Base-by-base conservation (phyloP, 1,140 invertebrate species). In the Helicoverpa armigera region DNA sequence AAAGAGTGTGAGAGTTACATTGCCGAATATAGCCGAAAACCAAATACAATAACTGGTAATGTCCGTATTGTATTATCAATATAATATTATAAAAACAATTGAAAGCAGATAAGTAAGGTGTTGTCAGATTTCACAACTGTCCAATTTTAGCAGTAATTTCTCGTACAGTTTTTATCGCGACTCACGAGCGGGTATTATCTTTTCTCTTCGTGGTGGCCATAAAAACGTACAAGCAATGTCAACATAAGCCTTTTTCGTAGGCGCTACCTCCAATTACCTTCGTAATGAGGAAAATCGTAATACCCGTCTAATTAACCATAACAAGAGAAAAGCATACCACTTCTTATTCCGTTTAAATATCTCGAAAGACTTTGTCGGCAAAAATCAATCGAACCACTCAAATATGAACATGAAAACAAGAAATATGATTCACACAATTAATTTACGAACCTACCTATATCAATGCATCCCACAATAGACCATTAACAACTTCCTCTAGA, bases 401-500 rank as follows among this genome's bases (percentile, higher is more conserved):
- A 60, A 61, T 54, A 67, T 65, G 23, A 18, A 51, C 53, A 67
- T 54, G 16, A 54, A 60, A 23, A 77, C 29, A 67, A 67, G 23
- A 77, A 77, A 65, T 13, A 51, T 18, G 35, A 54, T 77, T 77
- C 75, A 65, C 75, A 77, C 61, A 67, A 53, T 77, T 67, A 35
- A 77, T 77, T 54, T 67, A 50, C 50, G n/a, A 77, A 77, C 75
- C 18, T 50, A 18, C n/a, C 14, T 31, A 60, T 43, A 23, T 75
- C 35, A 61, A 60, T 61, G 58, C 18, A 60, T 61, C 73, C 72
- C 51, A 77, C 75, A 76, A 74, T 60, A 63, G 56, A 60, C 43
- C 58, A 51, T 77, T 77, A 67, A 67, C 23, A 54, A 77, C 61
- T 77, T 77, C 75, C 75, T 77, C 61, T 67, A 77, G 48, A 65